Base-by-base conservation (phyloP, 1,140 invertebrate genomes). In the Lepidurus packardi region DNA sequence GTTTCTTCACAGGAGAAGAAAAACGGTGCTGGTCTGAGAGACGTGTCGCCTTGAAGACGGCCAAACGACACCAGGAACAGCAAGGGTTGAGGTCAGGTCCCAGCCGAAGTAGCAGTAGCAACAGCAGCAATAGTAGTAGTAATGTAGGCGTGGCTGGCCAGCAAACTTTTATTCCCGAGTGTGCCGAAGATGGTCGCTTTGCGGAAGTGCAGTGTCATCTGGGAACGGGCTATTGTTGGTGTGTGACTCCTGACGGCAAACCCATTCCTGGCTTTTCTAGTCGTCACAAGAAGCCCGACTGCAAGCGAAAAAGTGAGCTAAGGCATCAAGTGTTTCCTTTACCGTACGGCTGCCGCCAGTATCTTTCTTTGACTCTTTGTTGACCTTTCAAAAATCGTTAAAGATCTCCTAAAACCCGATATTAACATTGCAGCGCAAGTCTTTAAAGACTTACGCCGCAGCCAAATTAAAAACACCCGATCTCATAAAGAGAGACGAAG, bases 171-270 rank as follows among this genome's bases (percentile, higher is more conserved):
- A 84, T 85, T 80, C 92, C 93, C 5, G 86, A 87, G 43, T 97
- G 95, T 84, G 89, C 91, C 75, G 86, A 88, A 7, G 94, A 96
- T 82, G 94, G 94, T 9, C 91, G 89, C 3, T 97, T 92, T 84
- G 89, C 91, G 1, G 89, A 92, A 7, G 89, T 94, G 53, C 95
- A 97, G 85, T 97, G 95, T 83, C 90, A 94, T 81, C 84, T 86
- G 9, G 89, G 89, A 74, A 91, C 91, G 1, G 92, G 91, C 76
- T 92, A 89, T 82, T 93, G 92, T 83, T 93, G 92, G 92, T 97
- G 95, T 84, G 93, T 94, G 41, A 93, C 91, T 5, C 88, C 90
- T 1, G 88, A 91, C 80, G 94, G 94, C 13, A 90, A 90, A 81
- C 86, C 85, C 34, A 83, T 87, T 53, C 81, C 83, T 3, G 84